These are phyloP conservation scores for Hypercompe scribonia DNA, from an alignment of 2,888 invertebrate genomes.

Conservation along the genomic window DNA sequence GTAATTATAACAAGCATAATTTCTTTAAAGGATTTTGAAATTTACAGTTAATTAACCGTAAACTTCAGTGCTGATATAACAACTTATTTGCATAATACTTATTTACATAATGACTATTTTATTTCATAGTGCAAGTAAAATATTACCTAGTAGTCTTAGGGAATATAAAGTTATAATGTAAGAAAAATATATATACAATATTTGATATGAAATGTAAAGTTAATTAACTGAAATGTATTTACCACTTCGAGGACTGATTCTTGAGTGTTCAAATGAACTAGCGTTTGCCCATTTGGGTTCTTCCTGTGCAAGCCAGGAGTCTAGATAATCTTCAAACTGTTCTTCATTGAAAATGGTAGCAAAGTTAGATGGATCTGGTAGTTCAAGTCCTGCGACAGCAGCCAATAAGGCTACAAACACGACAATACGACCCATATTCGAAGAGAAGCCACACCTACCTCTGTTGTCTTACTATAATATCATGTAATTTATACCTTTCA, in stretches of 20 bases:
- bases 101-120: too few relatives aligned
- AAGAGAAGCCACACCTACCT: slow-evolving; percentile 22
- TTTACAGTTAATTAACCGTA: too few relatives aligned
- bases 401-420: slow-evolving; percentile 53
- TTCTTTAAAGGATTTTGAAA: not conserved
- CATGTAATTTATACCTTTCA: slow-evolving; percentile 34
- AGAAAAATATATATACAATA: not conserved
- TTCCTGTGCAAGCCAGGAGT: slow-evolving; percentile 73
- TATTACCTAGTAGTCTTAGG: not conserved
- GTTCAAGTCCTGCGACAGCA: slow-evolving; percentile 53
- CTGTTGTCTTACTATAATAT: slow-evolving; percentile 17
- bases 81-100: too few relatives aligned
- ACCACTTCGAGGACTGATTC: slow-evolving; percentile 61
- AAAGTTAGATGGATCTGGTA: slow-evolving; percentile 73
- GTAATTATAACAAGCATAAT: not conserved
- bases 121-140: not conserved
- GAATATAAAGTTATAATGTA: too few relatives aligned
- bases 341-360: slow-evolving; percentile 76
- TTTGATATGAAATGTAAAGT: not conserved
- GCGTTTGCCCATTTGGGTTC: slow-evolving; percentile 62
- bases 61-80: not conserved
- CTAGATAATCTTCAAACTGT: slow-evolving; percentile 81
- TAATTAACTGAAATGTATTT: slow-evolving; percentile 26
- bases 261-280: slow-evolving; percentile 18
- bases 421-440: slow-evolving; percentile 45